These are phyloP conservation scores for Gymnothorax reevesii DNA, from an alignment of 2,797 vertebrate species.

Conservation along the genomic window DNA sequence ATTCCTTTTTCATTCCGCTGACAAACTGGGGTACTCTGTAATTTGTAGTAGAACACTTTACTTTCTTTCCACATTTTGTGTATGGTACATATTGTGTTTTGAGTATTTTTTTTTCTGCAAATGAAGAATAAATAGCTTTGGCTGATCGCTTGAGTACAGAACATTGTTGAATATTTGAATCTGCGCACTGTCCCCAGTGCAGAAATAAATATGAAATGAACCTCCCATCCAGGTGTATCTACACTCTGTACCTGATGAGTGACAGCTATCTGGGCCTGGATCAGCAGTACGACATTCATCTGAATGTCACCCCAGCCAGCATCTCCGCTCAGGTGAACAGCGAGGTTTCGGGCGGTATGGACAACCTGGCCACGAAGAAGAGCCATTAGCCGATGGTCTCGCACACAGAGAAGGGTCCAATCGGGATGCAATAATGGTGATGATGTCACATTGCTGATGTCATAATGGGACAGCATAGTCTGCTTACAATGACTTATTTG, in stretches of 20 bases:
- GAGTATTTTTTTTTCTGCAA: not conserved
- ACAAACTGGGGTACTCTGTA: not conserved
- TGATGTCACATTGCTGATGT: constrained; percentile 30
- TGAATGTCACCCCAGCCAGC: constrained; percentile 76
- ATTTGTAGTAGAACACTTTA: not conserved
- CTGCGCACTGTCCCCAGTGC: not conserved
- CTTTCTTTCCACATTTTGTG: not conserved
- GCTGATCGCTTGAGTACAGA: not conserved
- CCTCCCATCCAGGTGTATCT: constrained; percentile 80
- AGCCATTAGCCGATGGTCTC: constrained; percentile 32
- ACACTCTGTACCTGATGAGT: constrained; percentile 94
- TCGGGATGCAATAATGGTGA: not conserved
- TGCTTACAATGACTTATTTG: constrained; percentile 53
- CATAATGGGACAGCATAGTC: constrained; percentile 46
- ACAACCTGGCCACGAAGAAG: constrained; percentile 59
- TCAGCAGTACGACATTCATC: constrained; percentile 93
- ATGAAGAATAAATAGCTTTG: not conserved
- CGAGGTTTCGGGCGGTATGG: constrained; percentile 65
- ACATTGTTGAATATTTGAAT: not conserved
- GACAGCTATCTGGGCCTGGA: constrained; percentile 98
- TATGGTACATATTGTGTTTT: not conserved
- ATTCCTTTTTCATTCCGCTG: not conserved
- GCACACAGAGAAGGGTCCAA: not conserved
- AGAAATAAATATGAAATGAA: not conserved
- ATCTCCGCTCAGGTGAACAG: constrained; percentile 73